Conservation (phyloP, 2,888 invertebrate genomes). For the Drosophila pseudotalamancana region DNA sequence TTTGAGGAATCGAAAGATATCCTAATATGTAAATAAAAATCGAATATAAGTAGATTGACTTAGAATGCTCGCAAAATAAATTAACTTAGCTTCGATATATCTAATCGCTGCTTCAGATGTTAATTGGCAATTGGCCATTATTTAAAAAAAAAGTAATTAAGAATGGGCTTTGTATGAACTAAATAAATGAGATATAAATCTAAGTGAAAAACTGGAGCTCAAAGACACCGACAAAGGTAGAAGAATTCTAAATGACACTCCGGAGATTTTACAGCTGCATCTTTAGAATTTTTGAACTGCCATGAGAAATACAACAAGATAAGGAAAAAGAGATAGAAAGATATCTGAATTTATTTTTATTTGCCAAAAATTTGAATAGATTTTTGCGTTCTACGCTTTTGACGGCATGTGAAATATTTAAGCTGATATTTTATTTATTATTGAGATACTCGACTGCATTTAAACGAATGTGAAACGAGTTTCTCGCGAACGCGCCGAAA, state of each 20-base stretch:
- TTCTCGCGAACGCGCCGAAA: slow-evolving; percentile 46
- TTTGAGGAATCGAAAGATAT: too few relatives aligned
- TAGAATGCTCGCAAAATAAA: slow-evolving; percentile 20
- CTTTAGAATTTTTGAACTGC: slow-evolving; percentile 19
- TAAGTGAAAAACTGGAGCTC: not conserved
- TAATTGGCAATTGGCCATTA: slow-evolving; percentile 17
- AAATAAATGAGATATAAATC: slow-evolving; percentile 21
- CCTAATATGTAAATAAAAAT: too few relatives aligned
- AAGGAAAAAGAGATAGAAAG: not conserved
- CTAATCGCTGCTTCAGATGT: slow-evolving; percentile 3
- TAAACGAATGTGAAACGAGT: slow-evolving; percentile 58
- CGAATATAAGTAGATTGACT: too few relatives aligned
- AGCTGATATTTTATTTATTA: slow-evolving; percentile 55
- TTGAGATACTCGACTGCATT: slow-evolving; percentile 38
- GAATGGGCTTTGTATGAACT: not conserved
- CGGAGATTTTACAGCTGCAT: slow-evolving; percentile 37
- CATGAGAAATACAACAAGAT: slow-evolving; percentile 35
- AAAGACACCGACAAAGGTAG: slow-evolving; percentile 2
- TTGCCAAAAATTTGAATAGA: slow-evolving; percentile 19
- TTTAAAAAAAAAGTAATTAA: slow-evolving; percentile 37
- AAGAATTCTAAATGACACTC: slow-evolving; percentile 34
- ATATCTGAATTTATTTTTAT: slow-evolving; percentile 28
- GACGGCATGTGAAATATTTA: slow-evolving; percentile 59
- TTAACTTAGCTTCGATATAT: slow-evolving; percentile 15
- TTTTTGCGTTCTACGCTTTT: slow-evolving; percentile 29